These are phyloP conservation scores for Channa argus DNA, from an alignment of 2,113 vertebrate species.

Conservation along the genomic window DNA sequence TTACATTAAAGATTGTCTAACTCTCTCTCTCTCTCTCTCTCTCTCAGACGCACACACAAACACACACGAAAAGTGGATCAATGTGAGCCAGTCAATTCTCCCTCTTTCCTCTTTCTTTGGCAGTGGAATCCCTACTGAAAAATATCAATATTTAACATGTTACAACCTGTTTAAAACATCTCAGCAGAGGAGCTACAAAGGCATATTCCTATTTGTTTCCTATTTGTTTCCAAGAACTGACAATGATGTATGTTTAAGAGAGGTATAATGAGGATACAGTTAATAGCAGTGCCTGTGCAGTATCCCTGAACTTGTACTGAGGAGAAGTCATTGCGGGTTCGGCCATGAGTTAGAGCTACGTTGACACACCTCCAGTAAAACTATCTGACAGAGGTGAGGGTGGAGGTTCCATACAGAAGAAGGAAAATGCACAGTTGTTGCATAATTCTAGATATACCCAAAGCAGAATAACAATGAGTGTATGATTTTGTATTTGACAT, in stretches of 20 bases:
- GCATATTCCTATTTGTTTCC: too few species aligned
- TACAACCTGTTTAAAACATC: slow-evolving; percentile 25
- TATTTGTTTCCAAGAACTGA: too few species aligned
- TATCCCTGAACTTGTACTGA: background rate
- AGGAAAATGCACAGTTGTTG: background rate
- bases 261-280: background rate
- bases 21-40: slow-evolving; percentile 38
- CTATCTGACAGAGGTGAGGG: background rate
- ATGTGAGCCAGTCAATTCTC: slow-evolving; percentile 61
- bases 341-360: slow-evolving; percentile 16
- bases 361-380: background rate
- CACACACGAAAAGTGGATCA: slow-evolving; percentile 56
- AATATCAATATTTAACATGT: slow-evolving; percentile 46
- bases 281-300: too few species aligned
- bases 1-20: slow-evolving; percentile 59
- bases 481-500: background rate
- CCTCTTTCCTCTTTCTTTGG: slow-evolving; percentile 16
- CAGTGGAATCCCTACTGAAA: slow-evolving; percentile 13
- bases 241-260: background rate
- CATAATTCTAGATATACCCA: background rate
- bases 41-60: slow-evolving; percentile 33
- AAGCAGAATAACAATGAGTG: background rate
- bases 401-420: background rate
- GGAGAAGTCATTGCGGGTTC: background rate
- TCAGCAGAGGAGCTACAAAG: background rate